phyloP scores from a whole-genome alignment of 2,888 invertebrate species.

The Diabrotica balteata region DNA sequence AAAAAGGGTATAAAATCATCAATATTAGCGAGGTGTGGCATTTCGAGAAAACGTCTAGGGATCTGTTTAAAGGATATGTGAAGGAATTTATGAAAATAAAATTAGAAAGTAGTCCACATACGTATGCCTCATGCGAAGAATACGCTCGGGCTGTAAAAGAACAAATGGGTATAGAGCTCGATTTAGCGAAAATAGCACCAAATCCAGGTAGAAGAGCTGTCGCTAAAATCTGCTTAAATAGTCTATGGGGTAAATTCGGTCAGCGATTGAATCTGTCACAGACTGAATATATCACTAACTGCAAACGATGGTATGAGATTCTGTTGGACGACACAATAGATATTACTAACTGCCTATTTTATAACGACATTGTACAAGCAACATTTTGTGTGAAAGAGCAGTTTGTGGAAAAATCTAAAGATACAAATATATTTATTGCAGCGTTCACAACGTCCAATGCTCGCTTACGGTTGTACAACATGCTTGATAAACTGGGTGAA shows the following conservation, averaged over 20 bases:
- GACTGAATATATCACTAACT: slow-evolving; percentile 23
- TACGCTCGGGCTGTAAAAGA: slow-evolving; percentile 30
- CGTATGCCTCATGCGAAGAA: slow-evolving; percentile 31
- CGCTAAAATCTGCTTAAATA: slow-evolving; percentile 40
- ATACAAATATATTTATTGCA: no score
- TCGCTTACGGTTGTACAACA: no score
- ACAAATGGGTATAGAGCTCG: slow-evolving; percentile 38
- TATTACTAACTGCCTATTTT: no score
- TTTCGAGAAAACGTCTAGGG: no score
- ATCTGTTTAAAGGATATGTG: no score
- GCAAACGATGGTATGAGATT: slow-evolving; percentile 28
- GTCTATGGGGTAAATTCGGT: slow-evolving; percentile 13
- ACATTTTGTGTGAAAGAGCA: no score
- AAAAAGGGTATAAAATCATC: slow-evolving; percentile 45
- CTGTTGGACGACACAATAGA: slow-evolving; percentile 5
- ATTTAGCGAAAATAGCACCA: slow-evolving; percentile 32
- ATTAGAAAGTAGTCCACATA: slow-evolving; percentile 25
- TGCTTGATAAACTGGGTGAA: no score
- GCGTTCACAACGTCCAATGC: no score
- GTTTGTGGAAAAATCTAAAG: no score
- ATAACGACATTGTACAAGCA: no score
- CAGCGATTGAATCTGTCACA: slow-evolving; percentile 25
- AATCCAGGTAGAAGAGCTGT: slow-evolving; percentile 41
- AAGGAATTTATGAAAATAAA: slow-evolving; percentile 33
- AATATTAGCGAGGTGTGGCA: no score